A percentile compares a stretch with the other conserved stretches of the same genome.
Conservation (phyloP, 2,888 invertebrate genomes). For the Nomada goodeniana region DNA sequence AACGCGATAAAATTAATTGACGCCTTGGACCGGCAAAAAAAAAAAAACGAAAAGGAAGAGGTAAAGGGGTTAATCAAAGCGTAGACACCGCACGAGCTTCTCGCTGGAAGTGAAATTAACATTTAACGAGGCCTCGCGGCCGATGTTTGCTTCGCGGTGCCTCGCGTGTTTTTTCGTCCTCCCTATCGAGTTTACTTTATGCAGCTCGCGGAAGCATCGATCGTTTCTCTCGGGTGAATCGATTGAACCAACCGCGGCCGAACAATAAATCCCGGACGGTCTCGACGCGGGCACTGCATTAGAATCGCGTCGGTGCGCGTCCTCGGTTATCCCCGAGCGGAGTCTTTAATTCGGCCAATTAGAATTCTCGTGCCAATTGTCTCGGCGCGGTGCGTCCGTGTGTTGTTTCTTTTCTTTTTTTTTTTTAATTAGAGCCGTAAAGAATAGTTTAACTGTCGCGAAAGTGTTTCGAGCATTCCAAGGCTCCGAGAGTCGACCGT, state of each 20-base stretch:
- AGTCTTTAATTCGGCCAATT: background rate
- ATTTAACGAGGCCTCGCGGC: conserved; percentile 9
- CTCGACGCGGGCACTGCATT: no score
- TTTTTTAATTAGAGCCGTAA: no score
- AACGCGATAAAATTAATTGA: conserved; percentile 56
- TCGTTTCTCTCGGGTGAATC: background rate
- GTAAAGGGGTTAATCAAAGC: conserved; percentile 27
- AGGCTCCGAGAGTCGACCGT: no score
- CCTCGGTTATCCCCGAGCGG: no score
- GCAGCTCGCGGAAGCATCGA: background rate
- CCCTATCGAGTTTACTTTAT: background rate
- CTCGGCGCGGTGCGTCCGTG: background rate
- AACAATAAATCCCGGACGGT: no score
- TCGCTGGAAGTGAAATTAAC: conserved; percentile 6
- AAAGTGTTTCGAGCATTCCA: no score
- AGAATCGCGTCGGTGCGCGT: no score
- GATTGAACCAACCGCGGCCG: no score
- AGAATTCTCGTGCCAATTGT: conserved; percentile 5
- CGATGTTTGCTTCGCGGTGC: background rate
- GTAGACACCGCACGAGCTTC: background rate
- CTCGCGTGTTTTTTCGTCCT: background rate
- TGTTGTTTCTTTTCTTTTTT: no score
- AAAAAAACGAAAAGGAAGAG: background rate
- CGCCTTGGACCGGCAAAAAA: conserved; percentile 1
- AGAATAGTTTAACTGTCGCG: no score